Base-by-base conservation (phyloP, 1,140 invertebrate genomes). In the Sitodiplosis mosellana region DNA sequence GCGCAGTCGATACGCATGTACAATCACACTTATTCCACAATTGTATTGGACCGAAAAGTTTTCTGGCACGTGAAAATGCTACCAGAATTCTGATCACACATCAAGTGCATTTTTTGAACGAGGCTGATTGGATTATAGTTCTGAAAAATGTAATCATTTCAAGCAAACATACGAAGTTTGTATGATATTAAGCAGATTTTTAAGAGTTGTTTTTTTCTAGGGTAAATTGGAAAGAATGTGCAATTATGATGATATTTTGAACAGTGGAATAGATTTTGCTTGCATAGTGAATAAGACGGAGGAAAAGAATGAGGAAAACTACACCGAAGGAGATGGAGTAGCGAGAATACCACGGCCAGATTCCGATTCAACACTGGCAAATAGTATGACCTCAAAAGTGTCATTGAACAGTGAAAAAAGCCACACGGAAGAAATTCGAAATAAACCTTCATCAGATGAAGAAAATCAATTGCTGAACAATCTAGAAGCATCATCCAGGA, bases 61-160 rank as follows among this genome's bases (percentile, higher is more conserved):
- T 73, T 57, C 52, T 58, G 65, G 50, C 53, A 51, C 7, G 65
- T 58, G 1, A 72, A 66, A 49, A 52, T 19, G 53, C 59, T 52
- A 78, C 78, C 0, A 65, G 79, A 33, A 75, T 89, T 46, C 68
- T 89, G 7, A 81, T 87, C 12, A 89, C 85, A 2, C 84, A 89
- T 67, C 84, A 87, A 59, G 64, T 87, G 21, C 85, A 88, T 55
- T 85, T 79, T 56, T 61, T 90, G 3, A 78, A 80, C 54, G 67
- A 75, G 14, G 83, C 80, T 4, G 75, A 84, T 55, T 61, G 73
- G 38, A 77, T 85, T 46, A 55, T 83, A 3, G 67, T 88, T 1
- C 57, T 89, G 40, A 80, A 84, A 56, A 76, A 83, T 61, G 81
- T 78, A 64, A 46, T 12, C 34, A 47, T 34, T 45, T 12, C n/a